These are phyloP conservation scores for Anthonomus grandis DNA, from an alignment of 1,140 invertebrate genomes.

Conservation along the genomic window DNA sequence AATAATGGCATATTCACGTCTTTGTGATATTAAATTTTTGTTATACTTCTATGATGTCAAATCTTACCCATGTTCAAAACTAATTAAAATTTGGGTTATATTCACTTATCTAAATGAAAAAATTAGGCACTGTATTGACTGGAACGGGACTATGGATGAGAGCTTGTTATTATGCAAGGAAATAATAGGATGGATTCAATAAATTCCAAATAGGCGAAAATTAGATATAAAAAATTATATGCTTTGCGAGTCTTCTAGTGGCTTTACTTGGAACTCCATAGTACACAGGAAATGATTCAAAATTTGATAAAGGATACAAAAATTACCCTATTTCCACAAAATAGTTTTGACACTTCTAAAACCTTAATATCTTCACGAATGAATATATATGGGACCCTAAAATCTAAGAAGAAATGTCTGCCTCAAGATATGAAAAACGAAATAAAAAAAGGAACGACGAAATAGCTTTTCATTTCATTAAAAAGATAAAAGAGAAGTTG, in stretches of 20 bases:
- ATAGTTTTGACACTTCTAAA: conserved; percentile 1
- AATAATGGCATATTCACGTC: not conserved
- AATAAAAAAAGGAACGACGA: not conserved
- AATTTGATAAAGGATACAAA: too few species aligned
- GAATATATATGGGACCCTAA: conserved; percentile 4
- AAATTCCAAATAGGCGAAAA: conserved; percentile 1
- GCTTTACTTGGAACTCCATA: too few species aligned
- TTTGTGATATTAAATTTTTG: not conserved
- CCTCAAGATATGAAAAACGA: conserved; percentile 1
- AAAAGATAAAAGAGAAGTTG: too few species aligned
- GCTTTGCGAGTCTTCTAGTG: conserved; percentile 1
- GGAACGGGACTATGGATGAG: too few species aligned
- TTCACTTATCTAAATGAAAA: not conserved
- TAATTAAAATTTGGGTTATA: conserved; percentile 1
- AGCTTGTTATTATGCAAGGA: too few species aligned
- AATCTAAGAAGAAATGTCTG: not conserved
- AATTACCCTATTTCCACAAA: not conserved
- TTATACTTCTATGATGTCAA: not conserved
- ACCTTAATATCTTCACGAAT: not conserved
- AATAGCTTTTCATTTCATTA: conserved; percentile 3
- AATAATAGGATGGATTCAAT: conserved; percentile 5
- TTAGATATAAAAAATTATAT: conserved; percentile 2
- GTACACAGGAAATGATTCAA: not conserved
- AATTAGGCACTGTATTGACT: too few species aligned
- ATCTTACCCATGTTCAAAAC: conserved; percentile 4